Base-by-base conservation (phyloP, 2,797 vertebrate species). In the Chelonia mydas region DNA sequence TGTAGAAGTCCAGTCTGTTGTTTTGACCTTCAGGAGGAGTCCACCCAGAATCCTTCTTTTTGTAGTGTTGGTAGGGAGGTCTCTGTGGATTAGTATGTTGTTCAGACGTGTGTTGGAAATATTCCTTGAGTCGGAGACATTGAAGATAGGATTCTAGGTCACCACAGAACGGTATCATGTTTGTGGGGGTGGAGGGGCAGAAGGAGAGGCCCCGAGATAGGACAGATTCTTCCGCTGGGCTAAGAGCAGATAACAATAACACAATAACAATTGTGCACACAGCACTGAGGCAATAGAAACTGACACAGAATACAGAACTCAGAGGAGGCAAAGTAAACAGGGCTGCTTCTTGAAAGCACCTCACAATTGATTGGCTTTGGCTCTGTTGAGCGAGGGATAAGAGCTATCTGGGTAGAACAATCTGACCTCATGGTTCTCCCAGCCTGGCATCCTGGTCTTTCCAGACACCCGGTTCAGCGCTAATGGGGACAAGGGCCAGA, bases 241-340 rank as follows among this genome's bases (percentile, higher is more conserved):
- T 41, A 41, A 41, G 41, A 41, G 41, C 5, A 41, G 41, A 41
- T 41, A 41, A 65, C 28, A 84, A n/a, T 53, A 77, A 59, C 61
- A 65, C 28, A 84, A 31, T 53, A 77, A 85, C 11, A 4, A 83
- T 77, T 6, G 16, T 19, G 27, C 31, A 41, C 13, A 54, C 50
- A 10, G 72, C 33, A 10, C 3, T 2, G 85, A 4, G 50, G 61
- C 72, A 5, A 84, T 45, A 68, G 88, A 72, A 85, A 61, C 77
- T 2, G 61, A 57, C 55, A 41, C 27, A 5, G 2, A 88, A 50
- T 13, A 47, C 47, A 5, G 90, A 54, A 54, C 51, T 28, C 1
- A 0, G 51, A 3, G 53, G 50, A 37, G 0, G 1, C 1, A 28
- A 68, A 84, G 31, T 0, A 21, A 5, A 72, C 79, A 28, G 53